Percentiles rank a stretch among this genome's conserved stretches.
phyloP scores from a whole-genome alignment of 2,888 invertebrate species.

The Phaedon cochleariae region DNA sequence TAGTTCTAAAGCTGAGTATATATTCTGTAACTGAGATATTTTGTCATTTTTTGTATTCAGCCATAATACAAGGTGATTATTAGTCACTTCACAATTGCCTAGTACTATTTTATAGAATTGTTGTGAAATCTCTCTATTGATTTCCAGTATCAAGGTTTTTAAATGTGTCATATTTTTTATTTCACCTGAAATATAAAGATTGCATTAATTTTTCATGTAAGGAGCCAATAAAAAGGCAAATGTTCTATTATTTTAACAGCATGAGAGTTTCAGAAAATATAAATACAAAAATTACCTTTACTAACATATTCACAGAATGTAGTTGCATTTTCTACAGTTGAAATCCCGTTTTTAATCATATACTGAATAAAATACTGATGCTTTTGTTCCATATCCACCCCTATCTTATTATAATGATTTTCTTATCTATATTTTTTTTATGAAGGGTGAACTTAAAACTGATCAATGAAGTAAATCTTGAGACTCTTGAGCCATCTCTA shows the following conservation, averaged over 20 bases:
- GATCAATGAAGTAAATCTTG: too few species aligned
- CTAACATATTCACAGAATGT: constrained; percentile 40
- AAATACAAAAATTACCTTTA: constrained; percentile 36
- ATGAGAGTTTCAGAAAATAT: not conserved
- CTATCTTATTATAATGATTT: too few species aligned
- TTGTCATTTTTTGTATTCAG: constrained; percentile 54
- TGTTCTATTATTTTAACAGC: not conserved
- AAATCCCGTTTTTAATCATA: constrained; percentile 50
- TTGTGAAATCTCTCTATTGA: constrained; percentile 52
- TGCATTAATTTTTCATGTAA: too few species aligned
- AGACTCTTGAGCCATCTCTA: too few species aligned
- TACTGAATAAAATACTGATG: constrained; percentile 52
- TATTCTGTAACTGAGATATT: constrained; percentile 49
- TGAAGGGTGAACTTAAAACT: too few species aligned
- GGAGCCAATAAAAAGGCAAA: too few species aligned
- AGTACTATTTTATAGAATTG: constrained; percentile 51
- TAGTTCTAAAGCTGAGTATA: constrained; percentile 48
- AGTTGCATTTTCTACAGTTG: constrained; percentile 45
- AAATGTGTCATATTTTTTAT: constrained; percentile 34
- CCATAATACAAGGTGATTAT: constrained; percentile 47
- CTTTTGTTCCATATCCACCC: constrained; percentile 5
- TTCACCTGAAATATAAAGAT: constrained; percentile 39
- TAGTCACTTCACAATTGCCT: constrained; percentile 53
- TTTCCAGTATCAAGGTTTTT: constrained; percentile 46
- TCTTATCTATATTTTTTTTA: too few species aligned